Evolutionary conservation across 2,797 vertebrate species (phyloP).

Genomic region (Syngnathus acus): DNA sequence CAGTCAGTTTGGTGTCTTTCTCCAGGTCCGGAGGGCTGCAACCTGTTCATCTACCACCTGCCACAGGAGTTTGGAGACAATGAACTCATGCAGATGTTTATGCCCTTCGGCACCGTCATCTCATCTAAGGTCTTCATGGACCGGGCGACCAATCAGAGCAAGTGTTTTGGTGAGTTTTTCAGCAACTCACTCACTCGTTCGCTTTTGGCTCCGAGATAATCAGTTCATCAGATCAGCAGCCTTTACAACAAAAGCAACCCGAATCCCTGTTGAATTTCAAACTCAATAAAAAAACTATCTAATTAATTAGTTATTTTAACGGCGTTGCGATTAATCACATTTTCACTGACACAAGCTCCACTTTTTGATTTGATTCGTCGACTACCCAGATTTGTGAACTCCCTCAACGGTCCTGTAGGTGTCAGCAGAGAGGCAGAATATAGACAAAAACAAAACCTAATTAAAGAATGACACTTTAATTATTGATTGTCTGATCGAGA

Average conservation of each 20-base stretch:
- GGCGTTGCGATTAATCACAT: no score
- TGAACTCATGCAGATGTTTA: conserved; percentile 98
- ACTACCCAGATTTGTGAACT: no score
- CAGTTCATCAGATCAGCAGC: not conserved
- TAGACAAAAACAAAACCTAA: no score
- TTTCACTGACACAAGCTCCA: no score
- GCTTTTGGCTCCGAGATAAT: not conserved
- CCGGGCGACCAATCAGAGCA: conserved; percentile 99
- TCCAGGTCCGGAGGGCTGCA: conserved; percentile 97
- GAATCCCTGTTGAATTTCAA: no score
- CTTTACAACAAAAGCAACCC: not conserved
- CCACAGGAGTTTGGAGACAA: conserved; percentile 99
- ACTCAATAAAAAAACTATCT: no score
- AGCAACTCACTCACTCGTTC: not conserved
- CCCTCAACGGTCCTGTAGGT: no score
- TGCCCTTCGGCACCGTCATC: conserved; percentile 95
- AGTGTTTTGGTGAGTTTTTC: conserved; percentile 87
- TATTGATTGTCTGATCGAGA: no score
- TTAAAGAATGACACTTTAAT: no score
- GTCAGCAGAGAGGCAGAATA: no score
- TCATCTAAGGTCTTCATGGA: conserved; percentile 99
- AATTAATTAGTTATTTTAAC: no score
- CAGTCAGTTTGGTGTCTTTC: conserved; percentile 17
- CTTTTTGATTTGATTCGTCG: no score
- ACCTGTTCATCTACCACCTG: conserved; percentile 99